Evolutionary conservation across 2,113 vertebrate species (phyloP).

Genomic region (Anoura caudifer): DNA sequence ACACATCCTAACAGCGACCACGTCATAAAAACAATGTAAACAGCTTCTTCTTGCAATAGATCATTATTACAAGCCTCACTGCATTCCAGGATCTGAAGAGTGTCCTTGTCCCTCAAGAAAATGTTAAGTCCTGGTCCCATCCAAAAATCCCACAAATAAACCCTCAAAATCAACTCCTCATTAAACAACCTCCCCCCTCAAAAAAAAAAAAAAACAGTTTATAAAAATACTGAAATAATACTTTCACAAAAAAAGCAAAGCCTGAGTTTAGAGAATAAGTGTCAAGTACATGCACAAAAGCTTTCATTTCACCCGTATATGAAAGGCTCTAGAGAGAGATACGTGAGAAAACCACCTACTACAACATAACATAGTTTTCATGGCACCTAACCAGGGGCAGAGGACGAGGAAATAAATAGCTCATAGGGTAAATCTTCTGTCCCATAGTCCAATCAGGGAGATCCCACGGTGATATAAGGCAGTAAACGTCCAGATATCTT

Average conservation of each 20-base stretch:
- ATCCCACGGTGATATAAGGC: neutral
- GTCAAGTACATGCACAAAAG: constrained; percentile 5
- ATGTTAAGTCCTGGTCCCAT: constrained; percentile 40
- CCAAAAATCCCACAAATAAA: constrained; percentile 50
- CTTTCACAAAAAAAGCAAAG: constrained; percentile 57
- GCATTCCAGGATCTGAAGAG: neutral
- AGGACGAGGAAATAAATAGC: constrained; percentile 77
- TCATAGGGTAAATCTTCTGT: constrained; percentile 16
- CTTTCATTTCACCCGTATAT: constrained; percentile 61
- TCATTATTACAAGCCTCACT: neutral
- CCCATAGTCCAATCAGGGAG: constrained; percentile 24
- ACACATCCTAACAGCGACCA: neutral
- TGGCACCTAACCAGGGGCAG: neutral
- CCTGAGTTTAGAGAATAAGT: constrained; percentile 19
- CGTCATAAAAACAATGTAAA: constrained; percentile 54
- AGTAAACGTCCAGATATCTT: neutral
- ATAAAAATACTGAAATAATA: constrained; percentile 57
- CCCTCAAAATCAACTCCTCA: neutral
- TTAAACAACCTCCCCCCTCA: neutral
- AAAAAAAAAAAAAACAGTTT: constrained; percentile 7
- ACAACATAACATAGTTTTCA: neutral
- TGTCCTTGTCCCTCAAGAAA: constrained; percentile 40
- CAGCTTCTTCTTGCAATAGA: neutral
- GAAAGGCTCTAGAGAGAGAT: constrained; percentile 46
- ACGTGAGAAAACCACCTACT: constrained; percentile 23